Base-by-base conservation (phyloP, 2,113 vertebrate species). In the Brachyistius frenatus region DNA sequence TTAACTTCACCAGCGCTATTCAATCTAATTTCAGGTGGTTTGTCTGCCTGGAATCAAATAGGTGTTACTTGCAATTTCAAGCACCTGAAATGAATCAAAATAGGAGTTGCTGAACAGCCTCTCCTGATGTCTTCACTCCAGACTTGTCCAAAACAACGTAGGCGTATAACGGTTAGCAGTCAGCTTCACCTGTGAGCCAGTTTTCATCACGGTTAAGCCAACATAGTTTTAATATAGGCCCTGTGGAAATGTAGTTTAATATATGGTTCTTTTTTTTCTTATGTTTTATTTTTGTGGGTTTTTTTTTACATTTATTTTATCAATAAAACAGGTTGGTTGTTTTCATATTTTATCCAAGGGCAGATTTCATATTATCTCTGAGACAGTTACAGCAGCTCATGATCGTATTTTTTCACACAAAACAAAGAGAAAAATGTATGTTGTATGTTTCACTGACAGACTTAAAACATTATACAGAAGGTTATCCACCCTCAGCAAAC, bases 1-100 rank as follows among this genome's bases (percentile, higher is more conserved):
- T 86, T 87, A 71, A 80, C 76, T 64, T 80, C 32, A n/a, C 4
- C n/a, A 33, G 32, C 32, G 78, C 68, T 46, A 69, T 86, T 84
- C 52, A 44, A 84, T 78, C 66, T 83, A 47, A 87, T 81, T 85
- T 76, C 11, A 74, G 77, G 55, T 30, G 15, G 54, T 58, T 79
- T 63, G 41, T 70, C 78, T 86, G 53, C 60, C 49, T 32, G 33
- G 41, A 73, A 67, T 66, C 39, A 74, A 83, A 81, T 75, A 10
- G 16, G 57, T 58, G 80, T 81, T 63, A 30, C 61, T 58, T 61
- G 58, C 57, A 83, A 60, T 73, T 61, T 73, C 66, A 57, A 73
- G 37, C 23, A 57, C 44, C 53, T 57, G 44, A 49, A 69, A 82
- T 74, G 0, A 66, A 60, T 78, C 15, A 62, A 81, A 78, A 66